Evolutionary conservation across 2,888 invertebrate species (phyloP), one percentile per base, ranked within the genome.

Genomic region (Drosophila kambysellisi): DNA sequence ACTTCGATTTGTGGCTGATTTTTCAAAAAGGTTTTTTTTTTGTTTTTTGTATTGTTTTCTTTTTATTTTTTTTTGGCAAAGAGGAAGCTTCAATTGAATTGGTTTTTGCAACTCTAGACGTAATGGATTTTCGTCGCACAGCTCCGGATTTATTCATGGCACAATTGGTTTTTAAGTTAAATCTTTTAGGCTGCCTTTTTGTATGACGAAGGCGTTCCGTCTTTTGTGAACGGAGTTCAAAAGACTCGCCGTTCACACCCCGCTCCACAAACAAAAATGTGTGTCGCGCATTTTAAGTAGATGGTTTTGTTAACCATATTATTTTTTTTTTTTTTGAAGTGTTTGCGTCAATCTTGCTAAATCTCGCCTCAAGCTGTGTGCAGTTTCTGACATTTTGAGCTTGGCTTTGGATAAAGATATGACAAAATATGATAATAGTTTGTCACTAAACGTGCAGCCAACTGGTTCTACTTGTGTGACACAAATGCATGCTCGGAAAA

Each of bases 231-330:
- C 50, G 46, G 67, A 69, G 80, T 82, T 88, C 66, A 80, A 88
- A 88, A 84, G 86, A 74, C 76, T 54, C 33, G 72, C 75, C 83
- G 77, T 72, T 88, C 69, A 85, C 86, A 78, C 78, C 75, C 76
- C 68, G 35, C 59, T 53, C 65, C 54, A 60, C 66, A 70, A 60
- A 60, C 46, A 35, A 41, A 70, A 65, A 82, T 74, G 85, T 85
- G 86, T 84, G 84, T 81, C 83, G 76, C 67, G 84, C 83, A 84
- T 84, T 76, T 88, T 62, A 84, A 85, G 81, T 80, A 61, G 69
- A 48, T 70, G 37, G 52, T 68, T 66, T 52, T 46, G 54, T 65
- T 9, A 25, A 7, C 2, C 15, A 25, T 15, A 52, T 61, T 66
- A 50, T 43, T 17, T 25, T 25, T 25, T 25, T 25, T 15, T 52